A percentile compares a stretch with the other conserved stretches of the same genome.
phyloP scores from a whole-genome alignment of 2,113 vertebrate species.

The mouse (Mus musculus) region GRCm39 chr8:78926001-78926500 shows the following conservation, averaged over 20 bases:
- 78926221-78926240: constrained; percentile 46
- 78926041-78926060: background rate
- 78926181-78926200: background rate
- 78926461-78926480: constrained; percentile 74
- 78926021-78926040: constrained; percentile 22
- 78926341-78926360: constrained; percentile 81
- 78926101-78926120: background rate
- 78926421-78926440: constrained; percentile 73
- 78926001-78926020: background rate
- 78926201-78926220: constrained; percentile 15
- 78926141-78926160: background rate
- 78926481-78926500: constrained; percentile 74
- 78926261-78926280: constrained; percentile 66
- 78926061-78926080: constrained; percentile 4
- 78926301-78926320: constrained; percentile 76
- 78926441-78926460: constrained; percentile 70
- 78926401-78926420: constrained; percentile 74
- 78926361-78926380: constrained; percentile 77
- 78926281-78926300: constrained; percentile 49
- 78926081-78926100: background rate
- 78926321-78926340: constrained; percentile 66
- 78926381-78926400: constrained; percentile 75
- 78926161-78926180: background rate
- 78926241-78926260: constrained; percentile 71
- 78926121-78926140: background rate